phyloP scores from a whole-genome alignment of 2,113 vertebrate species.

The Coptodon rendalli region DNA sequence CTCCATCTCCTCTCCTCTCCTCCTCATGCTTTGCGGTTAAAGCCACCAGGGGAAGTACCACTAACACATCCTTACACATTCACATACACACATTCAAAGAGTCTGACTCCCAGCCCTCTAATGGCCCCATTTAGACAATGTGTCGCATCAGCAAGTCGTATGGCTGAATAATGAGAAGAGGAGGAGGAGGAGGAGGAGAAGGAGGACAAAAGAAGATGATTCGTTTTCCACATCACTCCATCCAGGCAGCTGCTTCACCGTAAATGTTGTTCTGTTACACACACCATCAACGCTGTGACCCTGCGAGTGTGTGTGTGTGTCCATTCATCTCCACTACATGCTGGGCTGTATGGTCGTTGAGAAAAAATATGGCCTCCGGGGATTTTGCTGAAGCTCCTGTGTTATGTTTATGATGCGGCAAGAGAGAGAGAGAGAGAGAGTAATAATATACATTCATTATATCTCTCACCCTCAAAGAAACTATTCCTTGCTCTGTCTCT shows the following conservation, averaged over 20 bases:
- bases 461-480: neutral
- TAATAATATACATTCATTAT: neutral
- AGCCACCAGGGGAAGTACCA: slow-evolving; percentile 40
- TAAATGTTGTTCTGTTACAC: slow-evolving; percentile 37
- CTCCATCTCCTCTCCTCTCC: neutral
- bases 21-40: slow-evolving; percentile 46
- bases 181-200: neutral
- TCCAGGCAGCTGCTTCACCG: slow-evolving; percentile 14
- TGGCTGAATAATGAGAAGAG: slow-evolving; percentile 54
- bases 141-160: slow-evolving; percentile 67
- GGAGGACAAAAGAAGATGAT: neutral
- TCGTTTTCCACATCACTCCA: slow-evolving; percentile 34
- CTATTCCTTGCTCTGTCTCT: neutral
- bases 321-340: slow-evolving; percentile 3
- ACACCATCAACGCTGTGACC: neutral
- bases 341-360: slow-evolving; percentile 1
- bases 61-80: slow-evolving; percentile 2
- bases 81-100: neutral
- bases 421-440: neutral
- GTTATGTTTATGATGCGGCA: slow-evolving; percentile 26
- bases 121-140: slow-evolving; percentile 64
- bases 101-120: slow-evolving; percentile 44
- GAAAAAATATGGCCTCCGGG: slow-evolving; percentile 29
- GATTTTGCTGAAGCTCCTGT: slow-evolving; percentile 3
- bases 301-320: neutral